Evolutionary conservation across 2,113 vertebrate species (phyloP).

Genomic region (Triplophysa tibetana): DNA sequence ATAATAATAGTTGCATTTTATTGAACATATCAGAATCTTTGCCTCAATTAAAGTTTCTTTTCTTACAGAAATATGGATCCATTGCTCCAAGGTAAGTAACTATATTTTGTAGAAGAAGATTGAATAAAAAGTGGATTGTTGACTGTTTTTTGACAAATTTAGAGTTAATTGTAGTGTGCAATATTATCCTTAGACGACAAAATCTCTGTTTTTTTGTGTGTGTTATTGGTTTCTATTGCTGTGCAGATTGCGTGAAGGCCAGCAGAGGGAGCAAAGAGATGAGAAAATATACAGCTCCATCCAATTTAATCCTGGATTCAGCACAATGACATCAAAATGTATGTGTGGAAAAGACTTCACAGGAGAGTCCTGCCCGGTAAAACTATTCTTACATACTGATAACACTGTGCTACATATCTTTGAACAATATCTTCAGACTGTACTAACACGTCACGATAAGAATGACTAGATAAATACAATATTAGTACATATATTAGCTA

Average conservation of each 20-base stretch:
- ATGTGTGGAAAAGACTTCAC: conserved; percentile 77
- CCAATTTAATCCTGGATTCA: conserved; percentile 81
- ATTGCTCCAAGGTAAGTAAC: conserved; percentile 65
- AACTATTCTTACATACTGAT: no score
- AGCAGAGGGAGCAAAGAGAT: conserved; percentile 60
- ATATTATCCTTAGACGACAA: not conserved
- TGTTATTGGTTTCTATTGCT: conserved; percentile 7
- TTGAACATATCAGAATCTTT: no score
- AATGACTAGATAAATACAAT: no score
- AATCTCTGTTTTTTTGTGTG: not conserved
- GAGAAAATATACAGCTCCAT: conserved; percentile 74
- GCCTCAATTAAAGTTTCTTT: not conserved
- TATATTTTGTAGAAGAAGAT: no score
- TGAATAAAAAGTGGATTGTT: no score
- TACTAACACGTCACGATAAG: no score
- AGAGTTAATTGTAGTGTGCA: not conserved
- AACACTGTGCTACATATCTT: no score
- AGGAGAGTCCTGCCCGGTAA: conserved; percentile 79
- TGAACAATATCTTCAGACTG: no score
- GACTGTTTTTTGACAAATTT: no score
- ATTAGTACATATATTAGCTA: no score
- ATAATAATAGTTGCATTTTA: no score
- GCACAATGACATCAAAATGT: conserved; percentile 81
- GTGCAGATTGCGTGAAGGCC: conserved; percentile 67
- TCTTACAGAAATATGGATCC: conserved; percentile 72